A percentile compares a stretch with the other conserved stretches of the same genome.
phyloP scores from a whole-genome alignment of 1,140 invertebrate species.

The Caenorhabditis inopinata region DNA sequence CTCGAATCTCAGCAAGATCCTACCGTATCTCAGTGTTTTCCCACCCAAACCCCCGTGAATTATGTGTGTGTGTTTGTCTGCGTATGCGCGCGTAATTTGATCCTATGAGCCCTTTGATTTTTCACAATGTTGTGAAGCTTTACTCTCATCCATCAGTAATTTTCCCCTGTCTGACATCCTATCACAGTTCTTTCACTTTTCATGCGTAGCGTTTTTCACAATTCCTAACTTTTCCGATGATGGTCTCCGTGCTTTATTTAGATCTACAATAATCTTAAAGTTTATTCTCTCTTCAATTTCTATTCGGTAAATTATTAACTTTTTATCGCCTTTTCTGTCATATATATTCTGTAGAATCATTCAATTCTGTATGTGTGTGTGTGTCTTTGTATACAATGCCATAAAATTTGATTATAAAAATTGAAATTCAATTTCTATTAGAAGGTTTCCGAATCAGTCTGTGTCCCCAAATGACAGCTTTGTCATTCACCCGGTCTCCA shows the following conservation, averaged over 20 bases:
- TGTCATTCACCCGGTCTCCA: too few relatives aligned
- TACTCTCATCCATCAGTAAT: background rate
- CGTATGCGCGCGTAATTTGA: background rate
- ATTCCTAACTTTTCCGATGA: constrained; percentile 10
- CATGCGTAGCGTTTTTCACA: background rate
- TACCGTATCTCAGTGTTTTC: background rate
- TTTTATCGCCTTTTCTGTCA: background rate
- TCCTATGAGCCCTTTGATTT: background rate
- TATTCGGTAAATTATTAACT: background rate
- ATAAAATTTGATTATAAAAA: too few relatives aligned
- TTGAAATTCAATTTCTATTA: too few relatives aligned
- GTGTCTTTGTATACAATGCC: constrained; percentile 1
- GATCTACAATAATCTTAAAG: constrained; percentile 11
- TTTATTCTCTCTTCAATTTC: background rate
- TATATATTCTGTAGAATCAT: background rate
- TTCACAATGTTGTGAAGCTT: background rate
- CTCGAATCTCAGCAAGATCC: too few relatives aligned
- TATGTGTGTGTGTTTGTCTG: background rate
- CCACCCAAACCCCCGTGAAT: background rate
- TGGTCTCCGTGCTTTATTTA: constrained; percentile 26
- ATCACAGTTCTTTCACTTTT: constrained; percentile 1
- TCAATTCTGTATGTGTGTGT: background rate
- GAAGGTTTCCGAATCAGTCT: too few relatives aligned
- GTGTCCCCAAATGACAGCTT: too few relatives aligned
- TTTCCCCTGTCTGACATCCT: background rate